Evolutionary conservation across 2,797 vertebrate genomes (phyloP).

Genomic region (Danio kyathit): DNA sequence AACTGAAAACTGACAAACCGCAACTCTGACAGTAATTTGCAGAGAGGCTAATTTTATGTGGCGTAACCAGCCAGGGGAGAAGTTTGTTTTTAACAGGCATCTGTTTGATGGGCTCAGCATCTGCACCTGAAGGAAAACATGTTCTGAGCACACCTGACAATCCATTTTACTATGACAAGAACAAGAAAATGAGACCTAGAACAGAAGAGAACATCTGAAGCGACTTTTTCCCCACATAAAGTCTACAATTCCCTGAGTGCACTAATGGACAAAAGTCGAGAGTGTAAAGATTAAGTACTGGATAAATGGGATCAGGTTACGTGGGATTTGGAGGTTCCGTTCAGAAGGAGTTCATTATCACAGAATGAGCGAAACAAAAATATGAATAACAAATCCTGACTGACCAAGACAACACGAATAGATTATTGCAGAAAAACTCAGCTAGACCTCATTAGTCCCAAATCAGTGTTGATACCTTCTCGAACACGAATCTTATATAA

Average conservation of each 20-base stretch:
- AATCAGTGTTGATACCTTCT: neutral
- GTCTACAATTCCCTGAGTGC: neutral
- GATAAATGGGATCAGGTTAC: neutral
- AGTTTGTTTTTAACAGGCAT: conserved; percentile 43
- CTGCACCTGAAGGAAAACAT: conserved; percentile 11
- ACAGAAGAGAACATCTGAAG: neutral
- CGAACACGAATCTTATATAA: neutral
- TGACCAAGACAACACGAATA: conserved; percentile 3
- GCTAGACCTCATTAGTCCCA: neutral
- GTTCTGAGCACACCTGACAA: conserved; percentile 33
- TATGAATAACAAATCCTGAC: neutral
- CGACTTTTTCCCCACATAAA: neutral
- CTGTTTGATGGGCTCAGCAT: conserved; percentile 39
- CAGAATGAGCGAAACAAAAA: neutral
- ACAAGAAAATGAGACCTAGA: neutral
- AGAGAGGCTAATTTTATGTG: conserved; percentile 40
- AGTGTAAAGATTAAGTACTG: neutral
- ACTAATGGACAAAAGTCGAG: neutral
- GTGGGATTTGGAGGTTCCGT: neutral
- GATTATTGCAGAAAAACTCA: neutral
- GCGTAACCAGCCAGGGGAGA: conserved; percentile 33
- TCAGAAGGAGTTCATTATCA: neutral
- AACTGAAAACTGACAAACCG: conserved; percentile 10
- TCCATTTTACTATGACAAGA: conserved; percentile 30
- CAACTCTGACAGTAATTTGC: conserved; percentile 35